These are phyloP conservation scores for Paralvinella palmiformis DNA, from an alignment of 1,140 invertebrate species.

Conservation along the genomic window DNA sequence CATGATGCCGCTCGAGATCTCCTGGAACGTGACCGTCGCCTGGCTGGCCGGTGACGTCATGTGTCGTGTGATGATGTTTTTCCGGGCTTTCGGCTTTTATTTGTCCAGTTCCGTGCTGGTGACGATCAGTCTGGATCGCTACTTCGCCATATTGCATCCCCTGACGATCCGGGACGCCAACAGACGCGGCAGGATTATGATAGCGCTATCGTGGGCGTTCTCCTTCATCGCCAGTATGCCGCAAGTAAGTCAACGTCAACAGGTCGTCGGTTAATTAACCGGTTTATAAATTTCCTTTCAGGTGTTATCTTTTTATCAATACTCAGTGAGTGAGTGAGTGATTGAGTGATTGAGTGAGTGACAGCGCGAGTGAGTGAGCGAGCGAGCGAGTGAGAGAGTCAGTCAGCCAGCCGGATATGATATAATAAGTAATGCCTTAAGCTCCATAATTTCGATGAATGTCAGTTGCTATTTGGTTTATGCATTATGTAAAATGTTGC, in stretches of 20 bases:
- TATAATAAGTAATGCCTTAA: no score
- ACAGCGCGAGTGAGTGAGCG: no score
- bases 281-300: no score
- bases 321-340: no score
- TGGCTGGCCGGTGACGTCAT: conserved; percentile 70
- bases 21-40: conserved; percentile 68
- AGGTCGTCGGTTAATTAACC: no score
- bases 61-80: conserved; percentile 68
- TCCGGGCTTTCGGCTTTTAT: conserved; percentile 72
- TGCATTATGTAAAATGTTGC: no score
- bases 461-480: no score
- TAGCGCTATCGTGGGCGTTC: conserved; percentile 64
- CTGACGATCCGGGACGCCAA: conserved; percentile 64
- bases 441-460: no score
- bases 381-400: no score
- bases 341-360: no score
- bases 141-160: conserved; percentile 71
- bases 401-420: no score
- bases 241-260: conserved; percentile 59
- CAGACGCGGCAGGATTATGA: conserved; percentile 65
- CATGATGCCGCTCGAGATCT: conserved; percentile 71
- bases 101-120: conserved; percentile 73
- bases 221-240: conserved; percentile 66
- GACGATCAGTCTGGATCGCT: conserved; percentile 71
- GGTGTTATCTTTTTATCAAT: no score